These are phyloP conservation scores for Nemapogon koenigi DNA, from an alignment of 2,888 invertebrate genomes.

Conservation along the genomic window DNA sequence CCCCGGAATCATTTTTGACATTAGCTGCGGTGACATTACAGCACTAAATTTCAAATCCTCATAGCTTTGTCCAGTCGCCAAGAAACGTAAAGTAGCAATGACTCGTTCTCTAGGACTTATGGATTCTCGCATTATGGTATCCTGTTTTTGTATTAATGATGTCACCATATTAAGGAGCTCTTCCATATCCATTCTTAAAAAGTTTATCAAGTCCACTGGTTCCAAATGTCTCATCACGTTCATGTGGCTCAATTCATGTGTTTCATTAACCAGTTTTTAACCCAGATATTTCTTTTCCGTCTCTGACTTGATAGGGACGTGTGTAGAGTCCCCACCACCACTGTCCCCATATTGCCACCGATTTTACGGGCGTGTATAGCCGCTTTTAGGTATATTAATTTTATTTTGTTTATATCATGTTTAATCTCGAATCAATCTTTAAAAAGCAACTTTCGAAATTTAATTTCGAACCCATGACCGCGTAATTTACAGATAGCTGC, in stretches of 20 bases:
- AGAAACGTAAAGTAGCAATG: conserved; percentile 14
- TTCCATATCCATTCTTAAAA: conserved; percentile 15
- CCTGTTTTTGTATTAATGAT: conserved; percentile 10
- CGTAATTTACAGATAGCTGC: no score
- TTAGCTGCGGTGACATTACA: conserved; percentile 15
- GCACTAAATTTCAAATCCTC: conserved; percentile 16
- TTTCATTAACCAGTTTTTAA: neutral
- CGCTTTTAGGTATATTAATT: no score
- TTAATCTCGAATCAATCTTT: no score
- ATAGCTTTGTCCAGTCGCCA: conserved; percentile 16
- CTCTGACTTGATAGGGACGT: neutral
- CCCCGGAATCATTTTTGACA: conserved; percentile 15
- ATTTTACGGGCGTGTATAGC: neutral
- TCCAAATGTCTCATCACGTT: neutral
- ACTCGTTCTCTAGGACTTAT: conserved; percentile 14
- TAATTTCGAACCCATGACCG: no score
- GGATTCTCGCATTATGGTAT: conserved; percentile 12
- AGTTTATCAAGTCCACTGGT: conserved; percentile 12
- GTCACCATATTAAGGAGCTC: conserved; percentile 16
- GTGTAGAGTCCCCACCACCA: neutral
- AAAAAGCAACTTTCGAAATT: no score
- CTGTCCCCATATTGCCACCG: neutral
- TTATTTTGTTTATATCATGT: no score
- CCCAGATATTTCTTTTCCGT: neutral
- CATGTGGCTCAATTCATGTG: neutral